These are phyloP conservation scores for Pantala flavescens DNA, from an alignment of 1,140 invertebrate species.

Conservation along the genomic window DNA sequence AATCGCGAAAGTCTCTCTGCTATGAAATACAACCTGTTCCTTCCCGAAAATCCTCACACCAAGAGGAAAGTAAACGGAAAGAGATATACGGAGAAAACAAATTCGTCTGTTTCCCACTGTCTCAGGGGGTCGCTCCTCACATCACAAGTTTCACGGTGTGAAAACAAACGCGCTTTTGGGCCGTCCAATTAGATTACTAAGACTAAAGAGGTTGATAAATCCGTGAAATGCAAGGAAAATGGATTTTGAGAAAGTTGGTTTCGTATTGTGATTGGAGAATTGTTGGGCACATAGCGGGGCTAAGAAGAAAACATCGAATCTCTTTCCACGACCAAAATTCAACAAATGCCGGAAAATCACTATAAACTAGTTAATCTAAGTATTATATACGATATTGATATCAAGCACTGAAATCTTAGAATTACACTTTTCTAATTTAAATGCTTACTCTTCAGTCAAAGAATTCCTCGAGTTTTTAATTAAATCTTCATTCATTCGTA, in stretches of 20 bases:
- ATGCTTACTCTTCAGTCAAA: too few species aligned
- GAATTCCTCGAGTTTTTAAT: too few species aligned
- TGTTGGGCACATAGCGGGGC: background rate
- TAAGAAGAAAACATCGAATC: background rate
- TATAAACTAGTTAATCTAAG: too few species aligned
- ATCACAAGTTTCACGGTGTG: background rate
- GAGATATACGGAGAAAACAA: background rate
- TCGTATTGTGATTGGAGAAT: background rate
- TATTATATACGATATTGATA: too few species aligned
- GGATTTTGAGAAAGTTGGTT: background rate
- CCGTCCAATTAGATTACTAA: background rate
- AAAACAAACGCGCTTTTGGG: background rate
- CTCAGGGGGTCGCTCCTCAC: background rate
- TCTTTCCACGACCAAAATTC: too few species aligned
- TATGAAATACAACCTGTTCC: too few species aligned
- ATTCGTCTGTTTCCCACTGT: background rate
- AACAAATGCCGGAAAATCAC: too few species aligned
- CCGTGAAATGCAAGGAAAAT: background rate
- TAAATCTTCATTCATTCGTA: too few species aligned
- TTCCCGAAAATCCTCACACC: too few species aligned
- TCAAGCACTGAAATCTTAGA: too few species aligned
- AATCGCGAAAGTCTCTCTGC: too few species aligned
- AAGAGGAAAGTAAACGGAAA: background rate
- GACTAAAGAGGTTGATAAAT: background rate
- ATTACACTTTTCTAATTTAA: too few species aligned